Evolutionary conservation across 2,797 vertebrate species (phyloP), one percentile per base, ranked within the genome.

Genomic region (Gobionotothen gibberifrons): DNA sequence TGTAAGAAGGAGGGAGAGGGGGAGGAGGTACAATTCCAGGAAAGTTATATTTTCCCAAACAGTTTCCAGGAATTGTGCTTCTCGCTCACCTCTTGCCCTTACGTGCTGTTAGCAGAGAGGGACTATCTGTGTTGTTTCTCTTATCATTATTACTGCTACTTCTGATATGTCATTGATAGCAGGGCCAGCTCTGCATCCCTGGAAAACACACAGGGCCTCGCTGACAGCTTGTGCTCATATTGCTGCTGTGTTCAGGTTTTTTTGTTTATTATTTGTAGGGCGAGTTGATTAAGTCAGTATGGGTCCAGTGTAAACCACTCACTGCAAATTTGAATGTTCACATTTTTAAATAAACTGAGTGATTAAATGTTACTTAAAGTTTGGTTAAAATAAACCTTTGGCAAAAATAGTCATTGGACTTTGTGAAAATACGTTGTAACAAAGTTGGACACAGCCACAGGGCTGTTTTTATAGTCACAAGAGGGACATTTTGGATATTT

Each of bases 1-100:
- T 46, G 74, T 62, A 69, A 71, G 72, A 75, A 85, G 65, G 74
- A 73, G 81, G 80, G 77, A 54, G 69, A 55, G 63, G 22, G 42
- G 64, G 64, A 47, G 68, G 52, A 59, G 53, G 79, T 58, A 93
- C 91, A 93, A 93, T 93, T 82, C 84, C 91, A 93, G 93, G 93
- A 94, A 94, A 93, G 88, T 92, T 90, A 92, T 92, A 94, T 93
- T 94, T 93, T 92, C 87, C 80, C 87, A 82, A 94, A 91, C 90
- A 85, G 92, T 85, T 93, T 94, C 93, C 93, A 75, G 89, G 85
- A 84, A 94, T 94, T 94, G 92, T 94, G 72, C 76, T 76, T 53
- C 43, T 59, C 2, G 10, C 54, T 93, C 90, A 92, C 89, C 92
- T 89, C 67, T 83, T 74, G 87, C 90, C 89, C 88, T 75, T 81